A percentile compares a stretch with the other conserved stretches of the same genome.
phyloP scores from a whole-genome alignment of 1,140 invertebrate species.

The Euwallacea fornicatus region DNA sequence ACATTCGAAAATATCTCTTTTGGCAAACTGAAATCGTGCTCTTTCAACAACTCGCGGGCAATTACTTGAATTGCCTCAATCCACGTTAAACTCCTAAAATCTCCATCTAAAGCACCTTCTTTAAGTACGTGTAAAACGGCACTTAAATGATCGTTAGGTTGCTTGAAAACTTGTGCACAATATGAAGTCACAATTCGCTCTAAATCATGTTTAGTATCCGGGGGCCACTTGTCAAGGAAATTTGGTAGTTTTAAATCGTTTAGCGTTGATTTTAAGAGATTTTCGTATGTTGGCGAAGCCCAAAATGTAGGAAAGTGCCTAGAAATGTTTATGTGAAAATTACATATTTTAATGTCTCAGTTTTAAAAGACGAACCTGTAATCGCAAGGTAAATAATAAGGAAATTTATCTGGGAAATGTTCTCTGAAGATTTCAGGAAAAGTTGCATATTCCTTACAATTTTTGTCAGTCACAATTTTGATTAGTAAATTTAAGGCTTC shows the following conservation, averaged over 20 bases:
- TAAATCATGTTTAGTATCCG: slow-evolving; percentile 39
- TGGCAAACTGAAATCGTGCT: slow-evolving; percentile 40
- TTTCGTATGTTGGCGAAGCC: slow-evolving; percentile 49
- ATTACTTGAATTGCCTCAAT: slow-evolving; percentile 46
- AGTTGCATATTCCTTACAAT: slow-evolving; percentile 53
- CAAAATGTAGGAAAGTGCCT: slow-evolving; percentile 59
- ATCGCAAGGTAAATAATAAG: slow-evolving; percentile 53
- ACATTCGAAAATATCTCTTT: slow-evolving; percentile 35
- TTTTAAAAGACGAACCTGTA: slow-evolving; percentile 52
- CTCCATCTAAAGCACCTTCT: slow-evolving; percentile 35
- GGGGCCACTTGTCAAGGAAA: slow-evolving; percentile 46
- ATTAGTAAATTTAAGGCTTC: slow-evolving; percentile 63
- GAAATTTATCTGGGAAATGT: slow-evolving; percentile 51
- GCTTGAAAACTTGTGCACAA: slow-evolving; percentile 40
- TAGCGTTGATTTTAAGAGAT: slow-evolving; percentile 37
- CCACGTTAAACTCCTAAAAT: slow-evolving; percentile 44
- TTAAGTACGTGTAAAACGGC: slow-evolving; percentile 42
- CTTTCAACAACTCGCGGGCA: slow-evolving; percentile 42
- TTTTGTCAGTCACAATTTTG: slow-evolving; percentile 62
- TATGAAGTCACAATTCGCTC: slow-evolving; percentile 42
- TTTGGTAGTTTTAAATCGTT: slow-evolving; percentile 44
- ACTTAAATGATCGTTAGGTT: slow-evolving; percentile 39
- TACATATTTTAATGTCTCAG: slow-evolving; percentile 54
- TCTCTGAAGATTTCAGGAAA: slow-evolving; percentile 59
- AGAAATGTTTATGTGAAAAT: slow-evolving; percentile 18